Base-by-base conservation (phyloP, 2,113 vertebrate species). In the Miniopterus natalensis region DNA sequence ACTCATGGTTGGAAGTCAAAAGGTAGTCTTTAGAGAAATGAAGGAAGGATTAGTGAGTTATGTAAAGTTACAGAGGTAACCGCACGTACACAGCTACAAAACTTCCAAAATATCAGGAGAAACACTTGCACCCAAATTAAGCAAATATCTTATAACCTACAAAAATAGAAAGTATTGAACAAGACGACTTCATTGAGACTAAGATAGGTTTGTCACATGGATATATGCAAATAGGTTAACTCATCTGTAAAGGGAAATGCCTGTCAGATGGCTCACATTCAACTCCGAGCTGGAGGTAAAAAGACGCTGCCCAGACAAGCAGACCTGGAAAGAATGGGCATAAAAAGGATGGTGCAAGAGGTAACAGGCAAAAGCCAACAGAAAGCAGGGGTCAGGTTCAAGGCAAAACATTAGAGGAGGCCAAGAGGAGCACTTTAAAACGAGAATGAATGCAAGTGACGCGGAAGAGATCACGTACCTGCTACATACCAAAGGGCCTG, bases 401-500 rank as follows among this genome's bases (percentile, higher is more conserved):
- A 85, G 93, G 78, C 65, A 79, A 78, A n/a, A 36, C 2, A 1
- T 13, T 7, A 14, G 25, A 10, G 2, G 51, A 49, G 68, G 27
- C 12, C 89, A 75, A 25, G 18, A 71, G 14, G 27, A 61, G 23
- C 36, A 18, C 18, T 21, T 70, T 18, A 29, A 7, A 59, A 25
- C 9, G n/a, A 55, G 21, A 27, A 83, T 3, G 29, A 75, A 15
- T 12, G n/a, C 31, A 29, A 13, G 45, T 71, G 68, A 45, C 53
- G 8, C 0, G 2, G 42, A 45, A 11, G 11, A 11, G 2, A 2
- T 3, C 29, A 23, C 21, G 15, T 2, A 11, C 6, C 40, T 7
- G 8, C 29, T 0, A 0, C 0, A 27, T 3, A 31, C 21, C 23
- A 36, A 13, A 31, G 0, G 18, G 40, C 23, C 14, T 0, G 1